phyloP scores from a whole-genome alignment of 2,797 vertebrate species.

The Xenops minutus region DNA sequence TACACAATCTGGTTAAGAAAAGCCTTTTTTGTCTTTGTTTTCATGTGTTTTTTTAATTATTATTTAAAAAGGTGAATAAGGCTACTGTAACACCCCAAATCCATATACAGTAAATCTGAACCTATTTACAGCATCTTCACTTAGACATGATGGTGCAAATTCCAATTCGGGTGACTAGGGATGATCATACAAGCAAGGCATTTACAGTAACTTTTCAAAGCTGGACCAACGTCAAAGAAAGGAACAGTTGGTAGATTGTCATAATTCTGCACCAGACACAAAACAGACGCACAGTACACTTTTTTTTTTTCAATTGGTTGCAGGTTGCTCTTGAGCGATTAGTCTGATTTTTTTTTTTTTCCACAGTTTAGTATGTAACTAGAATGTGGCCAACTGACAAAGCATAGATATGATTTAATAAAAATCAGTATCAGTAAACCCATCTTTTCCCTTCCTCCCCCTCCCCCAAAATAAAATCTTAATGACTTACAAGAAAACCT shows the following conservation, averaged over 20 bases:
- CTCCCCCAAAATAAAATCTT: slow-evolving; percentile 75
- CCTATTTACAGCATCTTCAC: slow-evolving; percentile 97
- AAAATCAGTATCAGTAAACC: slow-evolving; percentile 80
- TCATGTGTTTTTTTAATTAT: slow-evolving; percentile 73
- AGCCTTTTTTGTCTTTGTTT: slow-evolving; percentile 84
- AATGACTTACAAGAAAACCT: slow-evolving; percentile 92
- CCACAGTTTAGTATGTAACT: slow-evolving; percentile 88
- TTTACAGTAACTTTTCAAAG: slow-evolving; percentile 92
- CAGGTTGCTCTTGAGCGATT: slow-evolving; percentile 80
- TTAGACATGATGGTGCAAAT: slow-evolving; percentile 93
- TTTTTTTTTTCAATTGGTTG: slow-evolving; percentile 64
- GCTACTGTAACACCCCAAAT: slow-evolving; percentile 98
- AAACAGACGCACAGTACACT: slow-evolving; percentile 85
- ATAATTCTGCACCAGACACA: slow-evolving; percentile 92
- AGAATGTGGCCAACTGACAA: slow-evolving; percentile 79
- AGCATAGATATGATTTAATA: slow-evolving; percentile 62
- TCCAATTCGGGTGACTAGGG: slow-evolving; percentile 90
- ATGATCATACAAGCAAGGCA: slow-evolving; percentile 97
- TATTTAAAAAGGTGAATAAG: slow-evolving; percentile 97
- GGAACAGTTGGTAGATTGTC: slow-evolving; percentile 98
- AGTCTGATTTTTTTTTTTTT: slow-evolving; percentile 75
- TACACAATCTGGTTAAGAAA: slow-evolving; percentile 99
- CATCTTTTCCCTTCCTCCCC: slow-evolving; percentile 63
- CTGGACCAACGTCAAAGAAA: slow-evolving; percentile 88
- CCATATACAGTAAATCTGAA: slow-evolving; percentile 96